These are phyloP conservation scores for Hyperoplus lanceolatus DNA, from an alignment of 2,797 vertebrate species.

Conservation along the genomic window DNA sequence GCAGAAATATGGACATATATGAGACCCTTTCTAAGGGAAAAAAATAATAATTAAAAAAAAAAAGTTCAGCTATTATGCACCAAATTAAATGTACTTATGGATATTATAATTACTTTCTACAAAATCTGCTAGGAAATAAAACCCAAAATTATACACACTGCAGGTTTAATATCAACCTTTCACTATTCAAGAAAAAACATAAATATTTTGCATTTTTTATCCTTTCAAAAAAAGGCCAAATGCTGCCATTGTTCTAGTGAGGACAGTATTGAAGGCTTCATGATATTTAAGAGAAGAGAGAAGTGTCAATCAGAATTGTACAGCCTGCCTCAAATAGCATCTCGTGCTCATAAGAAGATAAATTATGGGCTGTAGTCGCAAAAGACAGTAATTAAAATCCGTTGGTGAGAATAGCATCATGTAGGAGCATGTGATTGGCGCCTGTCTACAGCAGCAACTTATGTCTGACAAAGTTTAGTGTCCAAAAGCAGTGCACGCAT, in stretches of 20 bases:
- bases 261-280: not conserved
- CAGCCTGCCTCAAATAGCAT: not conserved
- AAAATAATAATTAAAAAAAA: too few species aligned
- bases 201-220: too few species aligned
- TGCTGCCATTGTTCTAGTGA: not conserved
- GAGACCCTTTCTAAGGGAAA: too few species aligned
- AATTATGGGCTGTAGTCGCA: conserved; percentile 6
- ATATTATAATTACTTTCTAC: too few species aligned
- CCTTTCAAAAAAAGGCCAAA: not conserved
- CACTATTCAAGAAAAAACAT: too few species aligned
- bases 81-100: too few species aligned
- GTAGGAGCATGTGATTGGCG: not conserved
- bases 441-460: not conserved
- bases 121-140: too few species aligned
- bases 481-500: too few species aligned
- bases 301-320: conserved; percentile 1
- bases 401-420: not conserved
- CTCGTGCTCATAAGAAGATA: not conserved
- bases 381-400: conserved; percentile 3
- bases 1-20: too few species aligned
- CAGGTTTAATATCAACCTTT: too few species aligned
- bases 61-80: too few species aligned
- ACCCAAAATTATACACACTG: too few species aligned
- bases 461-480: not conserved
- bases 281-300: not conserved